phyloP scores from a whole-genome alignment of 2,888 invertebrate genomes.

The Liopterus haemorrhoidalis region DNA sequence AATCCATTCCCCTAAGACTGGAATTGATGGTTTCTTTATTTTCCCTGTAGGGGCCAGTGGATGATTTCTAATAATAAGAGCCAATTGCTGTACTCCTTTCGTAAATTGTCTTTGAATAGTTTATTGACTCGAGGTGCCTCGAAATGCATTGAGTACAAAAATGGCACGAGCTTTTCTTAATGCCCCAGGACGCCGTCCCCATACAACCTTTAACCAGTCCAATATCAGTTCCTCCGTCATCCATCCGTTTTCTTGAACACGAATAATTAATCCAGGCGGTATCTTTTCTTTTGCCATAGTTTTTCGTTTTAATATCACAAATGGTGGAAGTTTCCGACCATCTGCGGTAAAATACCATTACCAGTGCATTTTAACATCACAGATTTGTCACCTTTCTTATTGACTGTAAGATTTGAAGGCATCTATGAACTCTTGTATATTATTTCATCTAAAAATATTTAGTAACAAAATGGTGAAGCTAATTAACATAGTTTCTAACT shows the following conservation, averaged over 20 bases:
- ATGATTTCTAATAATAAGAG: too few relatives aligned
- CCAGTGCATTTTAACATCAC: conserved; percentile 2
- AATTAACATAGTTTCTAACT: too few relatives aligned
- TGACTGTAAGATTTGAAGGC: conserved; percentile 18
- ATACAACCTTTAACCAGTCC: conserved; percentile 24
- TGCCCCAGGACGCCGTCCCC: conserved; percentile 21
- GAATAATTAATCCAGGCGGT: conserved; percentile 17
- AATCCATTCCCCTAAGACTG: too few relatives aligned
- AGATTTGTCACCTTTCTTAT: conserved; percentile 14
- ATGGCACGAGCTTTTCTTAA: conserved; percentile 17
- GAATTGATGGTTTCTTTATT: too few relatives aligned
- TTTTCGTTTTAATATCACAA: conserved; percentile 13
- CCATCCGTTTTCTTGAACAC: conserved; percentile 26
- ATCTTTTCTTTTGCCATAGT: conserved; percentile 23
- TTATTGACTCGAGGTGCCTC: too few relatives aligned
- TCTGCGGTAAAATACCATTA: conserved; percentile 15
- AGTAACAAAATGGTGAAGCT: too few relatives aligned
- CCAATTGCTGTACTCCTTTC: too few relatives aligned
- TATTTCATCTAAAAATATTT: too few relatives aligned
- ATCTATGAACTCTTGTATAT: too few relatives aligned
- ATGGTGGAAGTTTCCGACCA: conserved; percentile 20
- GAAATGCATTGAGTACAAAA: conserved; percentile 24
- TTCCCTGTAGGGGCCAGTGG: too few relatives aligned
- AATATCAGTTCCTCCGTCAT: conserved; percentile 23
- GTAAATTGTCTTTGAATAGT: too few relatives aligned